Evolutionary conservation across 2,888 invertebrate species (phyloP).

Genomic region (Drosophila kambysellisi): DNA sequence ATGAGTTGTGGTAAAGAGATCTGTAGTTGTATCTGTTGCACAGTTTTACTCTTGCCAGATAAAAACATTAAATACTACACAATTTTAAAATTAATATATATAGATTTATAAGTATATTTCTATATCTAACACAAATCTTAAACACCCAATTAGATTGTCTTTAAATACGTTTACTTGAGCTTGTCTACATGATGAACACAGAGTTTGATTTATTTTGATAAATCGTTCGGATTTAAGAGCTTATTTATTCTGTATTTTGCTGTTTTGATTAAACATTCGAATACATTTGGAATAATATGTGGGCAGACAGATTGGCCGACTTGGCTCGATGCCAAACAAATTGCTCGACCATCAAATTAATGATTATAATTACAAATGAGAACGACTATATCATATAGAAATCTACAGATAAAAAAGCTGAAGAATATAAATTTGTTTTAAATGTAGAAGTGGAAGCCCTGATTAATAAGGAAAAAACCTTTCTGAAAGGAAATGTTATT

Average conservation of each 20-base stretch:
- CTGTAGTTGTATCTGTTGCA: conserved; percentile 7
- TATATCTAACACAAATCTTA: neutral
- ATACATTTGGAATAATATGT: neutral
- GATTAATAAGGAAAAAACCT: neutral
- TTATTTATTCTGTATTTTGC: neutral
- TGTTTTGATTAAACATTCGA: too few species aligned
- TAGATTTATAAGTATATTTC: neutral
- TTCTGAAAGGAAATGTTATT: neutral
- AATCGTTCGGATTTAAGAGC: neutral
- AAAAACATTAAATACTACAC: conserved; percentile 3
- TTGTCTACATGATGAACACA: neutral
- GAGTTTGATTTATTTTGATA: neutral
- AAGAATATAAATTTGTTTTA: too few species aligned
- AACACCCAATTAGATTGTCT: neutral
- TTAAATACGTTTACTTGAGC: neutral
- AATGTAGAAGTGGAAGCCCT: too few species aligned
- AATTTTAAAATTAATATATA: neutral
- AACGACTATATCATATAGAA: neutral
- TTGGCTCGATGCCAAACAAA: conserved; percentile 1
- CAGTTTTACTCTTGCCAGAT: conserved; percentile 4
- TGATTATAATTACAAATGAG: neutral
- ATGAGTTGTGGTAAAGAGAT: neutral
- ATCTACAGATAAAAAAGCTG: too few species aligned
- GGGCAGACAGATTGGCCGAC: neutral
- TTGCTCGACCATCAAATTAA: neutral